Evolutionary conservation across 2,888 invertebrate genomes (phyloP), one percentile per base, ranked within the genome.

Genomic region (Ichneumoninae sp.): DNA sequence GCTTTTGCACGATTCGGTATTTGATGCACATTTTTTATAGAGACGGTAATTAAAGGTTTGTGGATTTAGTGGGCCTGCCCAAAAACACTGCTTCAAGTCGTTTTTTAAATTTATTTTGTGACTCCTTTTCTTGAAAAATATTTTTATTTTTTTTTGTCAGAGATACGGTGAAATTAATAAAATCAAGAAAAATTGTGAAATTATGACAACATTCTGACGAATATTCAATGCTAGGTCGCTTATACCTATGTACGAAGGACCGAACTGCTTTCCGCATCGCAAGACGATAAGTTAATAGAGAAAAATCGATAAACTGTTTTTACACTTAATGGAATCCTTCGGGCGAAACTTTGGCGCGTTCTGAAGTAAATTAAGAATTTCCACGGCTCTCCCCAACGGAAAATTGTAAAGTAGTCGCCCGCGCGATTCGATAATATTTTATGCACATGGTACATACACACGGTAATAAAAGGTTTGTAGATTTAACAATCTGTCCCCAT

Each of bases 251-350:
- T 8, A 2, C 2, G 40, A 40, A 1, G 3, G 1, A 40, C 40
- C 7, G 5, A 40, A 40, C 40, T 8, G 8, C 40, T 40, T 8
- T 40, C 44, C 19, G 47, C 50, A 83, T 60, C 81, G 68, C 81
- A 47, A 47, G 63, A 44, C 81, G 83, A 81, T 84, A 84, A 84
- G 81, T 84, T 84, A 73, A 84, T 84, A 77, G 77, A 77, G 57
- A 77, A 84, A 84, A 84, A 84, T 84, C 83, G 74, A 84, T 84
- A 81, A 84, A 81, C 77, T 65, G 44, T 4, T 47, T 13, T 22
- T 40, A 40, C 19, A 69, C 83, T 70, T 83, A 75, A 79, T 79
- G 83, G 69, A 83, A 83, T 83, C 52, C 54, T 40, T 60, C 69
- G 22, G 50, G 26, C 33, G 68, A 26, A 50, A 69, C 7, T 30